Percentiles rank a stretch among this genome's conserved stretches.
These are phyloP conservation scores for Gonioctena quinquepunctata DNA, from an alignment of 1,140 invertebrate genomes.

Conservation along the genomic window DNA sequence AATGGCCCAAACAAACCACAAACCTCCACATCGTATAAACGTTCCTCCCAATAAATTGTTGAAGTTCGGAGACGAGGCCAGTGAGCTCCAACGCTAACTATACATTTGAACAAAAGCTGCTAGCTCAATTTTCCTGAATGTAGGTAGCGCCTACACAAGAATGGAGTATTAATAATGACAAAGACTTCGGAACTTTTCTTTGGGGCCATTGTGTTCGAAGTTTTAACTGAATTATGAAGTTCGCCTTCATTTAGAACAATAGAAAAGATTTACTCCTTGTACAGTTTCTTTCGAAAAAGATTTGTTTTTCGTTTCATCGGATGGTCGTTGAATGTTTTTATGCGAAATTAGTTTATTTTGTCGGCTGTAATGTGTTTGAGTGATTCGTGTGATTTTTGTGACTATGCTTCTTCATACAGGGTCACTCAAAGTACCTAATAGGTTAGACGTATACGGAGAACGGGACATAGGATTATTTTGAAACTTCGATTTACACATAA, in stretches of 20 bases:
- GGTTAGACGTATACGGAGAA: no score
- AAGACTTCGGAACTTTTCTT: constrained; percentile 30
- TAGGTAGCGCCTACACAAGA: constrained; percentile 25
- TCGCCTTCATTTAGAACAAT: constrained; percentile 26
- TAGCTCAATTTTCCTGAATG: constrained; percentile 3
- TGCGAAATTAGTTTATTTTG: not conserved
- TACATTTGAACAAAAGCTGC: constrained; percentile 5
- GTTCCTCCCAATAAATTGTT: not conserved
- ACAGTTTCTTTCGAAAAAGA: not conserved
- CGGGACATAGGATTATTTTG: no score
- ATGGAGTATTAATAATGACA: constrained; percentile 31
- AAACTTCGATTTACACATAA: no score
- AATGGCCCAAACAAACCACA: not conserved
- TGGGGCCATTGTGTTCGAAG: constrained; percentile 28
- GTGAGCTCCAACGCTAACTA: not conserved
- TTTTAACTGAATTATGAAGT: constrained; percentile 34
- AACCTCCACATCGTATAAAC: not conserved
- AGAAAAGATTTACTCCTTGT: constrained; percentile 24
- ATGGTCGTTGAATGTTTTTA: not conserved
- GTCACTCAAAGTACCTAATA: no score
- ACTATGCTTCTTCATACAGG: no score
- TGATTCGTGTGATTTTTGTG: no score
- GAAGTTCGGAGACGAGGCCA: not conserved
- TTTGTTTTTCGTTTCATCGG: not conserved
- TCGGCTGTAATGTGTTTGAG: no score